These are phyloP conservation scores for Tanaodytes sp. DNA, from an alignment of 2,888 invertebrate species.

Conservation along the genomic window DNA sequence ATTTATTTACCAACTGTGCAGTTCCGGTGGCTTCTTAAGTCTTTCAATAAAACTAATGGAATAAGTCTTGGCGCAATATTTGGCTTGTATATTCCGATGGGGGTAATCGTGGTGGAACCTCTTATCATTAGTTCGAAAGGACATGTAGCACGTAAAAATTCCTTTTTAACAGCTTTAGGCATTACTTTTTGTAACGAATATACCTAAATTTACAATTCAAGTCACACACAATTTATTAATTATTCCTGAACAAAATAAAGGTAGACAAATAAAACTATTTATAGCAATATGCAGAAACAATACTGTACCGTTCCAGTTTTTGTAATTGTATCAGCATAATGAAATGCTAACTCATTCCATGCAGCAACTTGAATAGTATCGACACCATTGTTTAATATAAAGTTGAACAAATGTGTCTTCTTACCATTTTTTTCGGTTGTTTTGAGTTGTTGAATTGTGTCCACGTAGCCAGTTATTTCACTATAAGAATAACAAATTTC, in stretches of 20 bases:
- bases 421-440: slow-evolving; percentile 2
- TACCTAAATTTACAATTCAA: no score
- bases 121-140: slow-evolving; percentile 6
- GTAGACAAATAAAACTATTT: no score
- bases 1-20: no score
- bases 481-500: slow-evolving; percentile 6
- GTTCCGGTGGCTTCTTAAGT: no score
- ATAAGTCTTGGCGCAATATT: background rate
- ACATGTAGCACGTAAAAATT: background rate
- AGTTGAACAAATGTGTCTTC: background rate
- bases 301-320: slow-evolving; percentile 2
- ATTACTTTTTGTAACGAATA: slow-evolving; percentile 11
- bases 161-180: background rate
- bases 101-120: background rate
- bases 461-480: slow-evolving; percentile 11
- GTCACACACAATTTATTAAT: background rate
- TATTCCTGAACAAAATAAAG: no score
- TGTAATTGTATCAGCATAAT: slow-evolving; percentile 1
- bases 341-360: background rate
- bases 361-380: slow-evolving; percentile 6
- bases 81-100: background rate
- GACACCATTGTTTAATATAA: background rate
- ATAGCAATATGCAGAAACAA: no score
- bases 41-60: background rate
- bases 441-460: no score